Evolutionary conservation across 2,888 invertebrate genomes (phyloP), one percentile per base, ranked within the genome.

Genomic region (Lysandra bellargus): DNA sequence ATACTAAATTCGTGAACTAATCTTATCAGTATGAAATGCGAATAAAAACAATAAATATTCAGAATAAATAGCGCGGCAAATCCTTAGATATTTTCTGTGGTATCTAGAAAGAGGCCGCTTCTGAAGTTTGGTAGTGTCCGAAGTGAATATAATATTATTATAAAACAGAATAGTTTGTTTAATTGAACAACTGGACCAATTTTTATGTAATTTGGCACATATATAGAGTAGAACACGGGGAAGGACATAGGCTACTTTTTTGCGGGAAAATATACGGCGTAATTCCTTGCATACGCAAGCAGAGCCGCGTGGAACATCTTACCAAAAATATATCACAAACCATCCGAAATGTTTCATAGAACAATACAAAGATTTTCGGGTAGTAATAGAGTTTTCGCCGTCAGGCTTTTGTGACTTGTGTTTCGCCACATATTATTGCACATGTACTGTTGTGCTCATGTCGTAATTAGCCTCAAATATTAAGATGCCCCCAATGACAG

Each of bases 401-500:
- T 30, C 23, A 30, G 12, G 12, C 30, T 30, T 64, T 64, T 64
- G 23, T 23, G 23, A 23, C 23, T 23, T 23, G 12, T 23, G 12
- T 64, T 23, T 64, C 30, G 30, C 30, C 64, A 64, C 30, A 30
- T 64, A 64, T 64, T 64, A 64, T 64, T 64, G 64, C 69, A 79
- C 30, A 44, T 49, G 57, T 37, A n/a, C 37, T 17, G 57, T 78
- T 44, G 17, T 72, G 60, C 57, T 77, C 14, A 44, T 80, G 73
- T 80, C 73, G 60, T 73, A 80, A 80, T 80, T 30, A 80, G 44
- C 78, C 79, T 80, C 73, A 78, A 78, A 80, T 73, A 72, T 78
- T 33, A 78, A 78, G 73, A 72, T 79, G 79, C 30, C 79, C 72
- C 49, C 77, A 73, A 44, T 60, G 78, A 78, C 89, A 33, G 81